phyloP scores from a whole-genome alignment of 37 sponge, comb jelly and placozoan species.

The Hexactinellida sp. region DNA sequence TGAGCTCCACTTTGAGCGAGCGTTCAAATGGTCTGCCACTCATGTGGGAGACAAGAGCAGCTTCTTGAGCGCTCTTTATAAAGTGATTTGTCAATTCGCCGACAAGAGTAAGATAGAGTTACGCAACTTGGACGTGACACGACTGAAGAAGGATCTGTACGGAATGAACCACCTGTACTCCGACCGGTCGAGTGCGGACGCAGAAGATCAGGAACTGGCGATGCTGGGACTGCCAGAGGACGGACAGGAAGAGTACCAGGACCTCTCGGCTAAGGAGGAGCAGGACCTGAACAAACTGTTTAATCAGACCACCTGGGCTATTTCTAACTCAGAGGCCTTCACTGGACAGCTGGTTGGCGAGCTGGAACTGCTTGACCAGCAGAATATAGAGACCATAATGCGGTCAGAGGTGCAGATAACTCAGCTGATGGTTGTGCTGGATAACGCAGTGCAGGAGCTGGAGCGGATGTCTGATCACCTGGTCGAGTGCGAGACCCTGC shows the following conservation, averaged over 20 bases:
- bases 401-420: constrained; percentile 59
- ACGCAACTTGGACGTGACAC: not conserved
- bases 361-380: constrained; percentile 48
- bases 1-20: not conserved
- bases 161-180: not conserved
- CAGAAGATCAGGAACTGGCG: not conserved
- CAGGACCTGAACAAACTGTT: constrained; percentile 54
- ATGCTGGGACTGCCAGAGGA: not conserved
- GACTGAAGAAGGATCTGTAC: not conserved
- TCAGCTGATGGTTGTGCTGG: constrained; percentile 39
- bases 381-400: constrained; percentile 64
- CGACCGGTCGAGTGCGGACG: not conserved
- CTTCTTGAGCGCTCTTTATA: not conserved
- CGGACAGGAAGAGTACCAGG: constrained; percentile 66
- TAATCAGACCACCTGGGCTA: constrained; percentile 34
- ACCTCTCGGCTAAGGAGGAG: constrained; percentile 66
- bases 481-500: not conserved
- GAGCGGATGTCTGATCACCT: not conserved
- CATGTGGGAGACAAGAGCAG: not conserved
- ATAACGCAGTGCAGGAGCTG: constrained; percentile 46
- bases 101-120: not conserved
- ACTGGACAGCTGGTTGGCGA: constrained; percentile 71
- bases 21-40: not conserved
- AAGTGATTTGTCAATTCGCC: not conserved
- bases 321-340: constrained; percentile 62